Evolutionary conservation across 2,888 invertebrate genomes (phyloP).

Genomic region (Himalopsyche kuldschensis): DNA sequence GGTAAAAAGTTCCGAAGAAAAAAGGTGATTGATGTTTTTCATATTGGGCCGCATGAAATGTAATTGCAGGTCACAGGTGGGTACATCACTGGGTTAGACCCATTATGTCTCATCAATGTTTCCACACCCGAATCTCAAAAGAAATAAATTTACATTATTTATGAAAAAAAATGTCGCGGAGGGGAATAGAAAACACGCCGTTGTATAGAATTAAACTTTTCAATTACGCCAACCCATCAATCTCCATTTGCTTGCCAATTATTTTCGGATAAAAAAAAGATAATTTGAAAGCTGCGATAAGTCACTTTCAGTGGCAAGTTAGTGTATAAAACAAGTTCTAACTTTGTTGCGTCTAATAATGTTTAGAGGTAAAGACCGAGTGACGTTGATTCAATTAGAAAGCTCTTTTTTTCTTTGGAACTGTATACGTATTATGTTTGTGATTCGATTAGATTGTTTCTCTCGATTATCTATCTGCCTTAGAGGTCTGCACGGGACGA

Average conservation of each 20-base stretch:
- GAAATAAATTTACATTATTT: background rate
- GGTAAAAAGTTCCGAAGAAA: too few species aligned
- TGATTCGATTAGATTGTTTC: background rate
- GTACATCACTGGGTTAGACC: background rate
- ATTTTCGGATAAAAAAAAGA: conserved; percentile 28
- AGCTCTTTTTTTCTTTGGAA: background rate
- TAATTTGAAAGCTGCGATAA: background rate
- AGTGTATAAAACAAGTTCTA: background rate
- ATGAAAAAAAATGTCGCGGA: conserved; percentile 11
- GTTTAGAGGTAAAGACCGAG: conserved; percentile 22
- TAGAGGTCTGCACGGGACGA: too few species aligned
- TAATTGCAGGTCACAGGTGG: too few species aligned
- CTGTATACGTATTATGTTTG: background rate
- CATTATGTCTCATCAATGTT: background rate
- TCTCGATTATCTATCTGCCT: background rate
- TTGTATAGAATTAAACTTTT: conserved; percentile 27
- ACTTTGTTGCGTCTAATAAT: background rate
- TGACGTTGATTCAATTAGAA: conserved; percentile 34
- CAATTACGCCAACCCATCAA: conserved; percentile 38
- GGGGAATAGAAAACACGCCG: background rate
- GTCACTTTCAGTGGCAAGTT: background rate
- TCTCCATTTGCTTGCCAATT: conserved; percentile 36
- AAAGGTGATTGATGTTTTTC: too few species aligned
- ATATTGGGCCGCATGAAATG: too few species aligned
- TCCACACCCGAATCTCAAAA: background rate